phyloP scores from a whole-genome alignment of 2,113 vertebrate species.

The Scytalopus superciliaris region DNA sequence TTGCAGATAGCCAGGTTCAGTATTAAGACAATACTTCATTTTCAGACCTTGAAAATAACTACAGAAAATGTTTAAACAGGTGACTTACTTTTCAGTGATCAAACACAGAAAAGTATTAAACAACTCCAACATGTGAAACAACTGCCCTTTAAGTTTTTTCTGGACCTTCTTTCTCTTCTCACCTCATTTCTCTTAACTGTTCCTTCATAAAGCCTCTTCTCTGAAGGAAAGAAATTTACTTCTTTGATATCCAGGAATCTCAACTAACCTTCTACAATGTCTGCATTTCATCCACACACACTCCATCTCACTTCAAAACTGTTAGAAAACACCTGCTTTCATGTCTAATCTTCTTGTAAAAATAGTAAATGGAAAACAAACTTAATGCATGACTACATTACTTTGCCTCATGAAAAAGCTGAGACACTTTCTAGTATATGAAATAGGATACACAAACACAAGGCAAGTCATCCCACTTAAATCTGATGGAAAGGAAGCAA shows the following conservation, averaged over 20 bases:
- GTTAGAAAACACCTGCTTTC: constrained; percentile 1
- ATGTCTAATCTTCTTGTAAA: not conserved
- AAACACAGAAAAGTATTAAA: not conserved
- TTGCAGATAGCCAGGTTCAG: not conserved
- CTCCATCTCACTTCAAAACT: not conserved
- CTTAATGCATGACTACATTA: not conserved
- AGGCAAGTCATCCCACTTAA: not conserved
- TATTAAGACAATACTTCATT: not conserved
- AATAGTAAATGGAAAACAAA: not conserved
- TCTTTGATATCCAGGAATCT: not conserved
- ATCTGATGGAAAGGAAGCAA: not conserved
- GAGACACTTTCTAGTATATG: not conserved
- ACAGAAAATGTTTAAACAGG: not conserved
- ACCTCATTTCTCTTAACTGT: not conserved
- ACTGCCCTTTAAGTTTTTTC: not conserved
- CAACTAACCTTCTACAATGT: not conserved
- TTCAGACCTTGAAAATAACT: not conserved
- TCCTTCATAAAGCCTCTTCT: not conserved
- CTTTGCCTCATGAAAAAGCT: not conserved
- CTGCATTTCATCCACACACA: not conserved
- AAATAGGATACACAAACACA: not conserved
- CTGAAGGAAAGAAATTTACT: not conserved
- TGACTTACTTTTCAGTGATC: not conserved
- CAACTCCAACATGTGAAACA: not conserved
- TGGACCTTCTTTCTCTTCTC: not conserved